A percentile compares a stretch with the other conserved stretches of the same genome.
phyloP scores from a whole-genome alignment of 1,140 invertebrate species.

The Trichomalopsis sarcophagae region DNA sequence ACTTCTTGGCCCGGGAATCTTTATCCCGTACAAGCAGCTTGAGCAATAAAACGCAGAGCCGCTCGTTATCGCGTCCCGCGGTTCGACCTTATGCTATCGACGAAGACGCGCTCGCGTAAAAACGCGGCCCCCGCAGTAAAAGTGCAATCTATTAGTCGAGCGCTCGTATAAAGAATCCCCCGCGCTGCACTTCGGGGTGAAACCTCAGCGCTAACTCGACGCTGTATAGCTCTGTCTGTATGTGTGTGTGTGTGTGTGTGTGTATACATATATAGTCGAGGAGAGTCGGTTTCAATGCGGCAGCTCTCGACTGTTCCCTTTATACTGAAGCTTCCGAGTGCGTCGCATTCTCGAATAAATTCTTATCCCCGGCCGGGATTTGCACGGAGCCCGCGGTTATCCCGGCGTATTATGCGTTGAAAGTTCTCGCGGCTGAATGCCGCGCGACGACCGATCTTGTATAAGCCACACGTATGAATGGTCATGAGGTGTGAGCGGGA shows the following conservation, averaged over 20 bases:
- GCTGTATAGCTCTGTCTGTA: too few species aligned
- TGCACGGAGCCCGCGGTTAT: not conserved
- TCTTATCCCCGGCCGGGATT: slow-evolving; percentile 7
- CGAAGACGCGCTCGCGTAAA: not conserved
- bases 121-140: not conserved
- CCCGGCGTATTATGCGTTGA: not conserved
- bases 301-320: not conserved
- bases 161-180: not conserved
- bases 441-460: not conserved
- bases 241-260: too few species aligned
- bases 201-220: not conserved
- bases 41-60: not conserved
- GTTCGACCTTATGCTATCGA: not conserved
- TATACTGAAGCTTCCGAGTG: not conserved
- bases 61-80: not conserved
- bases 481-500: not conserved
- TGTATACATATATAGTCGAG: too few species aligned
- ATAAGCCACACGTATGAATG: not conserved
- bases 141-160: not conserved
- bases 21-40: not conserved
- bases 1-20: not conserved
- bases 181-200: not conserved
- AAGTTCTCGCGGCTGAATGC: not conserved
- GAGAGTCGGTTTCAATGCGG: not conserved
- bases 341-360: slow-evolving; percentile 17